These are phyloP conservation scores for Criorhina ranunculi DNA, from an alignment of 2,888 invertebrate species.

Conservation along the genomic window DNA sequence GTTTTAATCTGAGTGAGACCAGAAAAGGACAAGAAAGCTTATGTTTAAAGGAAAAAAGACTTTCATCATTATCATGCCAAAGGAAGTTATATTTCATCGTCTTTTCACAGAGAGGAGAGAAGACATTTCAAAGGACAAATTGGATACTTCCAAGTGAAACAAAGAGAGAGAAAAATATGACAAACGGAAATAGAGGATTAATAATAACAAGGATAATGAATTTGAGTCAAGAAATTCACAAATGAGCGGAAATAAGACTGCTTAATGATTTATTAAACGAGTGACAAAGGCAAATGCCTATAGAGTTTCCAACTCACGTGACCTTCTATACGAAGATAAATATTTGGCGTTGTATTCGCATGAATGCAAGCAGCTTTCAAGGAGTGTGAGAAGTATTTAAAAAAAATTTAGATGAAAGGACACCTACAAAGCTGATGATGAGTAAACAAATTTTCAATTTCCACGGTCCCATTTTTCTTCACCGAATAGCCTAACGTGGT, in stretches of 20 bases:
- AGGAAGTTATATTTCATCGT: constrained; percentile 1
- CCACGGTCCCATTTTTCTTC: neutral
- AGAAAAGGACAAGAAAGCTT: neutral
- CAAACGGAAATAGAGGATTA: constrained; percentile 13
- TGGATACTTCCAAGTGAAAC: constrained; percentile 5
- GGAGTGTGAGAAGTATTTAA: neutral
- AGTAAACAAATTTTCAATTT: neutral
- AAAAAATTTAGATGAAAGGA: neutral
- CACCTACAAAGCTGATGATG: neutral
- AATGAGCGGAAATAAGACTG: neutral
- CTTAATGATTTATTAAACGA: neutral
- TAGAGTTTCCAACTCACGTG: neutral
- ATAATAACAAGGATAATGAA: constrained; percentile 8
- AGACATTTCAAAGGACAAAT: constrained; percentile 23
- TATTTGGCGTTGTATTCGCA: no score
- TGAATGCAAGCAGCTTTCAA: no score
- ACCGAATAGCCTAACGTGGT: neutral
- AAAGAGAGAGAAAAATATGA: neutral
- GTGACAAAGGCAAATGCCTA: neutral
- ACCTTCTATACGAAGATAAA: neutral
- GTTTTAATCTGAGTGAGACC: neutral
- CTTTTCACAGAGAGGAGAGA: neutral
- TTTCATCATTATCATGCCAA: neutral
- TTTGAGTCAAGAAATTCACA: neutral
- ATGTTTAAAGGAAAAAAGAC: neutral